Percentiles rank a stretch among this genome's conserved stretches.
These are phyloP conservation scores for Caenorhabditis plicata DNA, from an alignment of 2,888 invertebrate genomes.

Conservation along the genomic window DNA sequence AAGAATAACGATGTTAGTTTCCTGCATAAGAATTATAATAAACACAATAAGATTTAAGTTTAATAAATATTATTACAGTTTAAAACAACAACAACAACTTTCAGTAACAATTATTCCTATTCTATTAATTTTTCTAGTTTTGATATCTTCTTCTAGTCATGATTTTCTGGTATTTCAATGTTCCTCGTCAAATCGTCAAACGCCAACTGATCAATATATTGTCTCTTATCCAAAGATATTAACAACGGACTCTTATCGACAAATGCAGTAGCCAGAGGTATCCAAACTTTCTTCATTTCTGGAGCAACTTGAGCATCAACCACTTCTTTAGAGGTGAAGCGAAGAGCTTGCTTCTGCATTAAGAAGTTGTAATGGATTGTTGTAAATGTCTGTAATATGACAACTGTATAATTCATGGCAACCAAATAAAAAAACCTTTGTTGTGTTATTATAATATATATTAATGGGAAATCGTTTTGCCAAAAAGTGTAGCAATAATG, in stretches of 20 bases:
- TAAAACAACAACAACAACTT: conserved; percentile 1
- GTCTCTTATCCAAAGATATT: conserved; percentile 52
- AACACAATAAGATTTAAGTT: too few species aligned
- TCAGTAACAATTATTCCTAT: too few species aligned
- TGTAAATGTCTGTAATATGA: conserved; percentile 50
- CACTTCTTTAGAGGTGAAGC: conserved; percentile 54
- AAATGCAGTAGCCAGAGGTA: conserved; percentile 61
- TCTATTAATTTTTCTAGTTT: too few species aligned
- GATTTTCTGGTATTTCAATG: conserved; percentile 46
- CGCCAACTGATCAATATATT: conserved; percentile 44
- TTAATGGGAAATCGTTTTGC: conserved; percentile 61
- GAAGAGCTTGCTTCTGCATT: conserved; percentile 54
- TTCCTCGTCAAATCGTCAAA: conserved; percentile 50
- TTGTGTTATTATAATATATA: conserved; percentile 56
- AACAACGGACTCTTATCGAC: conserved; percentile 55
- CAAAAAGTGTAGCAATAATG: conserved; percentile 60
- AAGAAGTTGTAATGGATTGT: conserved; percentile 62
- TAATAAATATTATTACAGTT: background rate
- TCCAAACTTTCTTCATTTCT: conserved; percentile 58
- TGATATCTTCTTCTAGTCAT: too few species aligned
- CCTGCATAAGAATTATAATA: too few species aligned
- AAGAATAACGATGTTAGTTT: too few species aligned
- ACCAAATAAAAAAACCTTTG: conserved; percentile 36
- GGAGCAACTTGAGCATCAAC: conserved; percentile 50
- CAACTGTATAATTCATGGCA: background rate